Evolutionary conservation across 1,140 invertebrate species (phyloP).

Genomic region (Platyscapa corneri): DNA sequence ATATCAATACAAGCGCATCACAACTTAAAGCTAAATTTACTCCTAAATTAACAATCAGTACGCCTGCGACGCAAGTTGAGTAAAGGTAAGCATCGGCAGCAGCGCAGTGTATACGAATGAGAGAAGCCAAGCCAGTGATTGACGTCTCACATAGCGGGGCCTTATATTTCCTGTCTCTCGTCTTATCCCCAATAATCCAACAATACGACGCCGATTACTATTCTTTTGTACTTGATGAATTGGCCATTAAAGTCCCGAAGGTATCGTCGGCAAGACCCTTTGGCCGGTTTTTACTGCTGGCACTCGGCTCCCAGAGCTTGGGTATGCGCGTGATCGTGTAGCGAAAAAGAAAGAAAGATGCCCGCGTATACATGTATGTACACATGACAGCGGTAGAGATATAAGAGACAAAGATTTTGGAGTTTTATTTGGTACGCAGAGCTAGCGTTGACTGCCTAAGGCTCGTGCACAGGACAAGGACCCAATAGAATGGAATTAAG

Average conservation of each 20-base stretch:
- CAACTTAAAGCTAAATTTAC: too few relatives aligned
- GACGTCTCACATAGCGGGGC: conserved; percentile 7
- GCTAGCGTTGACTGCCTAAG: neutral
- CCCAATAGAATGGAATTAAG: neutral
- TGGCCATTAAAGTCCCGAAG: conserved; percentile 54
- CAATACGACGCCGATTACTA: conserved; percentile 47
- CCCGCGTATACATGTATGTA: neutral
- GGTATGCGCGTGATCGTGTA: neutral
- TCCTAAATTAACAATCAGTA: too few relatives aligned
- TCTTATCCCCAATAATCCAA: conserved; percentile 30
- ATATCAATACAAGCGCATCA: too few relatives aligned
- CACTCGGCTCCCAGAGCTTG: neutral
- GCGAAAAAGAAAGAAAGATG: conserved; percentile 10
- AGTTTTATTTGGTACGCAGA: conserved; percentile 15
- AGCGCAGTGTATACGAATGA: neutral
- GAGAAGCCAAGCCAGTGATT: conserved; percentile 29
- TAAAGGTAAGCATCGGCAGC: neutral
- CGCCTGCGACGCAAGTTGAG: too few relatives aligned
- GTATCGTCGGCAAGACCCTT: conserved; percentile 46
- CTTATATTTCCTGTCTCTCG: neutral
- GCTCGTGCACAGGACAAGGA: neutral
- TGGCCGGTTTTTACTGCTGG: conserved; percentile 45
- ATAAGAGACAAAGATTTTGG: conserved; percentile 4
- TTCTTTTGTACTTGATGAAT: conserved; percentile 54
- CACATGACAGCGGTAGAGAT: neutral